Evolutionary conservation across 2,888 invertebrate genomes (phyloP).

Genomic region (Melieria crassipennis): DNA sequence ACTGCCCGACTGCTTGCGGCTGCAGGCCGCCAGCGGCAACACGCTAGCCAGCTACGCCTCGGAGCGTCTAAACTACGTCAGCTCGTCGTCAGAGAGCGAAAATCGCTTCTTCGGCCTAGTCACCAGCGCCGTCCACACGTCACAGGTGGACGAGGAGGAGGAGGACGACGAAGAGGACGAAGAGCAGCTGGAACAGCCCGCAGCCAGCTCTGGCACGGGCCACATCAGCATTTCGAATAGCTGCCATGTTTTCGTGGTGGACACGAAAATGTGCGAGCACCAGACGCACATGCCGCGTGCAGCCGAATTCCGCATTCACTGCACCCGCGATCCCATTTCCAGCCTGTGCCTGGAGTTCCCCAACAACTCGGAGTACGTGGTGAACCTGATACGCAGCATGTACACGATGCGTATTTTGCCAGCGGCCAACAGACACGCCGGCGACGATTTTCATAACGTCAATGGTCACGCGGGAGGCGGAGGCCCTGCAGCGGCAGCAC

Average conservation of each 20-base stretch:
- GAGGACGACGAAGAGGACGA: constrained; percentile 46
- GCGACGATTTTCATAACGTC: constrained; percentile 49
- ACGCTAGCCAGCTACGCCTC: constrained; percentile 88
- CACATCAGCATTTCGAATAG: constrained; percentile 79
- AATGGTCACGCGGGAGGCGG: constrained; percentile 41
- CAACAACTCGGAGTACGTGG: constrained; percentile 81
- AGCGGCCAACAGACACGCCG: constrained; percentile 52
- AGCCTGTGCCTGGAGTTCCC: constrained; percentile 91
- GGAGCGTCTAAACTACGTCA: constrained; percentile 86
- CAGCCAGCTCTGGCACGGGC: constrained; percentile 13
- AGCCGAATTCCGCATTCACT: constrained; percentile 84
- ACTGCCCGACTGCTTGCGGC: constrained; percentile 79
- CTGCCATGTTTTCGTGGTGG: constrained; percentile 95
- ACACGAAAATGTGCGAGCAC: constrained; percentile 86
- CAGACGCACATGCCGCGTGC: constrained; percentile 82
- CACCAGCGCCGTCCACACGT: constrained; percentile 77
- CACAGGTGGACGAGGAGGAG: constrained; percentile 63
- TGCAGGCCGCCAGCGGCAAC: constrained; percentile 81
- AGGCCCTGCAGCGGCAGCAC: constrained; percentile 66
- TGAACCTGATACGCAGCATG: constrained; percentile 78
- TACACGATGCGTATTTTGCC: constrained; percentile 72
- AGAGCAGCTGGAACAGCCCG: constrained; percentile 3
- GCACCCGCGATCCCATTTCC: constrained; percentile 80
- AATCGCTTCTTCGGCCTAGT: constrained; percentile 92
- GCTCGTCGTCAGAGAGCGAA: constrained; percentile 90